phyloP scores from a whole-genome alignment of 30 jellyfish, hydroid and myxozoan species.

The Catostylus mosaicus region DNA sequence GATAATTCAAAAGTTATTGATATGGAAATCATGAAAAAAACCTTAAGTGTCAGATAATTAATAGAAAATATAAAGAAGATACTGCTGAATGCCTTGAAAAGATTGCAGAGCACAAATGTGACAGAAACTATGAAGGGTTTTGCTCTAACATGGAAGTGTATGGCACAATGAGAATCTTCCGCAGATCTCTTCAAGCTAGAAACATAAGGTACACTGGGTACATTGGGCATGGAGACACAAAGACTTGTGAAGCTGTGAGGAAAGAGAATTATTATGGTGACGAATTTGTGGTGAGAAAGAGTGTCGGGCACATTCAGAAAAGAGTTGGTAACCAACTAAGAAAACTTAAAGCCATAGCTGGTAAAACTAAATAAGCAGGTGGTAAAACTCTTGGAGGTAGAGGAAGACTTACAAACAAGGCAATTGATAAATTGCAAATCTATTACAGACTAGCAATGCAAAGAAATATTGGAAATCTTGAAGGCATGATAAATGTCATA shows the following conservation, averaged over 20 bases:
- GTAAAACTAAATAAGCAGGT: neutral
- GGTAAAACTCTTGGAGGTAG: constrained; percentile 37
- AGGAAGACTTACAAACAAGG: constrained; percentile 39
- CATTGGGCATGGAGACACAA: constrained; percentile 60
- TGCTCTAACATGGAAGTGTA: neutral
- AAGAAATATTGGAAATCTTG: constrained; percentile 22
- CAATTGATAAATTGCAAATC: neutral
- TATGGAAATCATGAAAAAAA: no score
- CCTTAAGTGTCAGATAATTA: no score
- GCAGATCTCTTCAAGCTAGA: neutral
- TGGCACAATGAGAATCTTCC: neutral
- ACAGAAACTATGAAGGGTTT: neutral
- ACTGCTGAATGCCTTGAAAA: no score
- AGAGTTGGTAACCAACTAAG: constrained; percentile 2
- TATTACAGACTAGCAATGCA: constrained; percentile 35
- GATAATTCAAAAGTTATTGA: no score
- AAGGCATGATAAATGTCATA: constrained; percentile 10
- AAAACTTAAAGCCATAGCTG: neutral
- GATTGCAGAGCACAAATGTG: no score
- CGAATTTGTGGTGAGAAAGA: neutral
- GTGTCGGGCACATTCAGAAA: constrained; percentile 13
- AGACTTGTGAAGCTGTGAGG: constrained; percentile 30
- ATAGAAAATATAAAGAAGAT: no score
- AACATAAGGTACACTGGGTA: constrained; percentile 18
- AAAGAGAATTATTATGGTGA: constrained; percentile 17